phyloP scores from a whole-genome alignment of 2,797 vertebrate species.

The Crocodylus rhombifer region DNA sequence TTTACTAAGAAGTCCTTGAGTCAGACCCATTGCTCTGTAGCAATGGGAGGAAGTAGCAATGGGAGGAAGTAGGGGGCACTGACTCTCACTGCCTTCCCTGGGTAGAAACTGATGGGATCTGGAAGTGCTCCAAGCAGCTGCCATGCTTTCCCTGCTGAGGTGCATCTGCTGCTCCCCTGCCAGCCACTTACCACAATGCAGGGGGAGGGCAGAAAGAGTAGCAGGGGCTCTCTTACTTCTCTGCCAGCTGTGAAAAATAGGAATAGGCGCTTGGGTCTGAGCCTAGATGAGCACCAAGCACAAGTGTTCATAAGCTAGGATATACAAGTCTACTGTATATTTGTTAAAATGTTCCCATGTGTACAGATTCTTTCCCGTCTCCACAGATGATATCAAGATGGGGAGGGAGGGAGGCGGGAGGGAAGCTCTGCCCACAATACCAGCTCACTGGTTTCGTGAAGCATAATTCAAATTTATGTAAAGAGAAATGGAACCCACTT shows the following conservation, averaged over 20 bases:
- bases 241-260: neutral
- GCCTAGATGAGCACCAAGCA: neutral
- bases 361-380: neutral
- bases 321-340: neutral
- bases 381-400: neutral
- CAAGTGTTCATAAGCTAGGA: neutral
- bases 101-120: neutral
- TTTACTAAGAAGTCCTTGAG: neutral
- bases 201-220: rapidly evolving
- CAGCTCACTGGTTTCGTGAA: neutral
- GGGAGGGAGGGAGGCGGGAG: too few species aligned
- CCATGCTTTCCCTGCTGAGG: neutral
- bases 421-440: neutral
- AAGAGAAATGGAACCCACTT: neutral
- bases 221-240: rapidly evolving
- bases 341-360: neutral
- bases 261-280: neutral
- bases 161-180: neutral
- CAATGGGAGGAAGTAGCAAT: neutral
- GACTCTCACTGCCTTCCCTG: neutral
- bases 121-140: neutral
- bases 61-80: neutral
- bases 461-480: neutral
- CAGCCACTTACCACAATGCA: neutral
- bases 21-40: neutral